Percentiles rank a stretch among this genome's conserved stretches.
phyloP scores from a whole-genome alignment of 2,113 vertebrate genomes.

The Geococcyx californianus region DNA sequence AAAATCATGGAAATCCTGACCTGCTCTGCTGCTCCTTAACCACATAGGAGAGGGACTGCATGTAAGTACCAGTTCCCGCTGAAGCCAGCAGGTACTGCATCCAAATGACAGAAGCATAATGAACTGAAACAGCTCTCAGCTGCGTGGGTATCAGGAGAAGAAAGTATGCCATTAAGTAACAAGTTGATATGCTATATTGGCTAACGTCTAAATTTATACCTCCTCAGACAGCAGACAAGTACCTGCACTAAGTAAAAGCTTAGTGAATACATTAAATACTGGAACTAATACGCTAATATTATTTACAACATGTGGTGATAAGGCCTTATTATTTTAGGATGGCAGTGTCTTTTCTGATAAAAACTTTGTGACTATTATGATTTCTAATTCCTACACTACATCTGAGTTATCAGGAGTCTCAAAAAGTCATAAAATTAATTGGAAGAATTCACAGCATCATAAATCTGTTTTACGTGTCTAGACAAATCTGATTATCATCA shows the following conservation, averaged over 20 bases:
- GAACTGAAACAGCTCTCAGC: neutral
- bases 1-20: neutral
- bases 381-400: neutral
- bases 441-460: neutral
- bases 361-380: neutral
- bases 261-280: neutral
- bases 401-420: neutral
- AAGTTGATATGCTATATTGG: neutral
- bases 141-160: neutral
- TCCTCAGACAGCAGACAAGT: neutral
- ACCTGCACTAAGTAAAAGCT: neutral
- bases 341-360: neutral
- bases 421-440: neutral
- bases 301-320: neutral
- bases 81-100: neutral
- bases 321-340: neutral
- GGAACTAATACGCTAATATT: neutral
- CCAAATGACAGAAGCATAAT: neutral
- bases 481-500: conserved; percentile 32
- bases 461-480: conserved; percentile 23
- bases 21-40: neutral
- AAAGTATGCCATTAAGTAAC: neutral
- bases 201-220: neutral
- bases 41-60: neutral
- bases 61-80: fast-evolving